Percentiles rank a stretch among this genome's conserved stretches.
phyloP scores from a whole-genome alignment of 2,797 vertebrate species.

The Anabacerthia variegaticeps region DNA sequence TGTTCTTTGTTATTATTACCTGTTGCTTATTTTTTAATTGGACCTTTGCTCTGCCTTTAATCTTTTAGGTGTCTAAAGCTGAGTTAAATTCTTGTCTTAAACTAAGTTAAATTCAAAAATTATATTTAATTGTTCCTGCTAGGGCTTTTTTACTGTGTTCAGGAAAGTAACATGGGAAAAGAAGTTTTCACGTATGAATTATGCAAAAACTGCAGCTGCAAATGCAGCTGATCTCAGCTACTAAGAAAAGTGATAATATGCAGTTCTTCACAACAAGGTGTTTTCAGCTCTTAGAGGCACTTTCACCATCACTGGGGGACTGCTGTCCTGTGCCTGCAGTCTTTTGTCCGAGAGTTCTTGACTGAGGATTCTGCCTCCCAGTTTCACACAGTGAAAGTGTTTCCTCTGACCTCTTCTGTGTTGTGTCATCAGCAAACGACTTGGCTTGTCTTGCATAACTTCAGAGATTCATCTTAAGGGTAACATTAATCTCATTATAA shows the following conservation, averaged over 20 bases:
- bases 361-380: neutral
- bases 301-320: neutral
- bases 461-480: neutral
- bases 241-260: neutral
- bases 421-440: neutral
- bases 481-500: neutral
- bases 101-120: neutral
- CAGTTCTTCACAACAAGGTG: neutral
- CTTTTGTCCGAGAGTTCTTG: neutral
- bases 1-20: neutral
- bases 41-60: neutral
- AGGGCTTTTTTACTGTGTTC: neutral
- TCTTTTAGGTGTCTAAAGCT: neutral
- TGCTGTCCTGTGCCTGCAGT: fast-evolving
- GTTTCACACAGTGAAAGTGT: neutral
- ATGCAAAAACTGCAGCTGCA: neutral
- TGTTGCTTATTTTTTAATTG: neutral
- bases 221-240: neutral
- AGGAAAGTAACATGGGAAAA: neutral
- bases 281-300: neutral
- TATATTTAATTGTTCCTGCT: neutral
- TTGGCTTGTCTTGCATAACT: neutral
- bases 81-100: neutral
- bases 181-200: neutral
- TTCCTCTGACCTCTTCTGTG: neutral